phyloP scores from a whole-genome alignment of 2,797 vertebrate species.

The Sandelia bainsii region DNA sequence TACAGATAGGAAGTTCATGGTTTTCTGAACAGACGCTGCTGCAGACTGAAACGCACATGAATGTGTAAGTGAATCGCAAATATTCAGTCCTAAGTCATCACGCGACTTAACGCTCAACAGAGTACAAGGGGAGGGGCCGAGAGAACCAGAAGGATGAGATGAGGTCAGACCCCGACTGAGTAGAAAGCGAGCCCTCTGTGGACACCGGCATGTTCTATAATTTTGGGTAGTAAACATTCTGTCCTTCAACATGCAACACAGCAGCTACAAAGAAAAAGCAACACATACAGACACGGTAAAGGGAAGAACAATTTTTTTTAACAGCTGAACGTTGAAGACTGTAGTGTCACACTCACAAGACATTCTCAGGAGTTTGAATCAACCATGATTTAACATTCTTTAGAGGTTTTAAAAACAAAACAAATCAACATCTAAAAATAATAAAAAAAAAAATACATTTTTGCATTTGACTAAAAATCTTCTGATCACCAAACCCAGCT shows the following conservation, averaged over 20 bases:
- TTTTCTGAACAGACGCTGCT: constrained; percentile 46
- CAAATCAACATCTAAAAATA: constrained; percentile 40
- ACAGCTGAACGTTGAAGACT: constrained; percentile 50
- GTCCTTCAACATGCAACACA: constrained; percentile 72
- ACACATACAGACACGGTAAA: constrained; percentile 62
- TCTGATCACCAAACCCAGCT: constrained; percentile 62
- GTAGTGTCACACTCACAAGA: constrained; percentile 75
- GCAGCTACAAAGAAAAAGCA: constrained; percentile 60
- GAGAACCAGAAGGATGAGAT: constrained; percentile 65
- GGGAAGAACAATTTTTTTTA: constrained; percentile 56
- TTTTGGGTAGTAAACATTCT: constrained; percentile 69
- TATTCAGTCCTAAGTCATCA: constrained; percentile 72
- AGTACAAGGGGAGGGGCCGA: constrained; percentile 42
- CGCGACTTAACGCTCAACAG: constrained; percentile 74
- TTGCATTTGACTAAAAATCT: constrained; percentile 67
- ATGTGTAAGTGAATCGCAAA: constrained; percentile 52
- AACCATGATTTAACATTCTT: constrained; percentile 62
- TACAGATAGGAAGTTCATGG: constrained; percentile 41
- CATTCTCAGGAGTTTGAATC: constrained; percentile 63
- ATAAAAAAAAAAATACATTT: constrained; percentile 56
- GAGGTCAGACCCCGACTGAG: constrained; percentile 50
- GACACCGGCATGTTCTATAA: constrained; percentile 29
- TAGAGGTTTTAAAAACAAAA: constrained; percentile 57
- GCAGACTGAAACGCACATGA: constrained; percentile 39
- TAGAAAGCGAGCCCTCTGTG: constrained; percentile 49